A percentile compares a stretch with the other conserved stretches of the same genome.
Conservation (phyloP, 2,113 vertebrate genomes). For the Cavia aperea region DNA sequence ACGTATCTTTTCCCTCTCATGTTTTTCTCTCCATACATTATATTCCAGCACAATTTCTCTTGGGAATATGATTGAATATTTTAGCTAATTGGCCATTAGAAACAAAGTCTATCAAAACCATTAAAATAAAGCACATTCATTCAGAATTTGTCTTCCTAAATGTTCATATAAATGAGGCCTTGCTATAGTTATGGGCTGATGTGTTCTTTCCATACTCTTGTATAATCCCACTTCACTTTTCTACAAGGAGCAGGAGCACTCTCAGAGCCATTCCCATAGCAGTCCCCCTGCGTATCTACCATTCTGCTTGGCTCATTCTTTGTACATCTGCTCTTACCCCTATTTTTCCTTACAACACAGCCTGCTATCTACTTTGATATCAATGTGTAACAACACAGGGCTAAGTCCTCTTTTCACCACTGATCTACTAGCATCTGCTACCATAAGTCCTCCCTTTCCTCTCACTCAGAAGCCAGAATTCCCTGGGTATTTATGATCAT, state of each 20-base stretch:
- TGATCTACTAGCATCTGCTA: too few species aligned
- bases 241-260: not conserved
- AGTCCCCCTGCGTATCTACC: not conserved
- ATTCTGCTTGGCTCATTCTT: too few species aligned
- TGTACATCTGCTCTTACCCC: not conserved
- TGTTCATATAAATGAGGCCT: not conserved
- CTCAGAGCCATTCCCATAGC: fast-evolving
- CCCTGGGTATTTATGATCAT: not conserved
- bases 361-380: not conserved
- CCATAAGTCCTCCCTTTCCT: fast-evolving
- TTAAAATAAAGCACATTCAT: not conserved
- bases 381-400: not conserved
- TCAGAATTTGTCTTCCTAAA: not conserved
- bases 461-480: not conserved
- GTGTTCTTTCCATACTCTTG: not conserved
- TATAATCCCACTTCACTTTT: not conserved
- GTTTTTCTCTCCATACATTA: not conserved
- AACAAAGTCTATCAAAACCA: not conserved
- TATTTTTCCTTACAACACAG: not conserved
- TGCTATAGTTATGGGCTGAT: not conserved
- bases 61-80: not conserved
- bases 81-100: not conserved
- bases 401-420: not conserved
- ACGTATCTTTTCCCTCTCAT: not conserved
- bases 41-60: not conserved